Conservation (phyloP, 1,140 invertebrate species). For the Lepidotrigona ventralis region DNA sequence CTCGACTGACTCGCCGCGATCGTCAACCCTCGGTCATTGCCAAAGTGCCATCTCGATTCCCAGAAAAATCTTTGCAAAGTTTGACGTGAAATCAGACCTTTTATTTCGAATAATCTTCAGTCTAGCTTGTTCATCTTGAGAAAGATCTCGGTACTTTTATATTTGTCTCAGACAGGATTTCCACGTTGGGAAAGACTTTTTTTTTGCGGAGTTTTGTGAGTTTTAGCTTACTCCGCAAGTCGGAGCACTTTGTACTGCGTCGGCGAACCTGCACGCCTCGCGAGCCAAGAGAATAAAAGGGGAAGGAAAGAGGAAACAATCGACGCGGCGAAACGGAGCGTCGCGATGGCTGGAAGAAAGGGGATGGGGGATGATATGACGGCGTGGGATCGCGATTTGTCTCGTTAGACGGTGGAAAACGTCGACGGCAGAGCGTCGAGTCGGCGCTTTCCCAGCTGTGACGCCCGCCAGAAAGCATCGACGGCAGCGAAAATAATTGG, state of each 20-base stretch:
- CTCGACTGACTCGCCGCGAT: slow-evolving; percentile 36
- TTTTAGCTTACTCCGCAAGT: no score
- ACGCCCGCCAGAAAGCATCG: slow-evolving; percentile 65
- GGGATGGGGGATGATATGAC: neutral
- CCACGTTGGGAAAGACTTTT: no score
- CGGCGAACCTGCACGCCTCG: neutral
- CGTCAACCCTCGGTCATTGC: neutral
- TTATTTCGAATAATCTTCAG: no score
- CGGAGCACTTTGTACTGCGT: no score
- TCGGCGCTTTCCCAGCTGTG: slow-evolving; percentile 56
- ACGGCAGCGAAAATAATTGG: slow-evolving; percentile 78
- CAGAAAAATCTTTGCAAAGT: no score
- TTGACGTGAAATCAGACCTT: no score
- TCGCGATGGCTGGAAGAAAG: slow-evolving; percentile 8
- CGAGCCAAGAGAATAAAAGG: neutral
- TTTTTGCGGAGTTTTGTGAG: no score
- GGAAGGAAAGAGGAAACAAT: neutral
- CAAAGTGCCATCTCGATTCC: neutral
- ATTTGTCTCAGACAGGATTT: no score
- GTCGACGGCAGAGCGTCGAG: slow-evolving; percentile 54
- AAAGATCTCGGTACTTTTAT: no score
- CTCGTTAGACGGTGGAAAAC: slow-evolving; percentile 58
- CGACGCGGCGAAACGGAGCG: slow-evolving; percentile 5
- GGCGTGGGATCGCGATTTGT: slow-evolving; percentile 44
- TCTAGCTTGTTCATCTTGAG: no score